Conservation (phyloP, 2,888 invertebrate genomes). For the Xanthorhoe designata region DNA sequence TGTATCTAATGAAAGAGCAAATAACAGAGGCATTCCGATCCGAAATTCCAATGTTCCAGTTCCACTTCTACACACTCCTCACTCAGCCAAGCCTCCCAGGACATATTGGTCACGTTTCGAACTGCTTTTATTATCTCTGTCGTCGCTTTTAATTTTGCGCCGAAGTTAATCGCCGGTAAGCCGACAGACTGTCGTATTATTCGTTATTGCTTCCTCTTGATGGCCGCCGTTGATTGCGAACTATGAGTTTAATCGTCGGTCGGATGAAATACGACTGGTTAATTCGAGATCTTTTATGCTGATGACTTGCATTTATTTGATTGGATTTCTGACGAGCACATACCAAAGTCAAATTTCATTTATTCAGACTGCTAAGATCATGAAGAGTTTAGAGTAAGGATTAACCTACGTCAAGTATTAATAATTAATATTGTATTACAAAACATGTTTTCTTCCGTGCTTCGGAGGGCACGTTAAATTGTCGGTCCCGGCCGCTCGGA, state of each 20-base stretch:
- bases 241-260: constrained; percentile 3
- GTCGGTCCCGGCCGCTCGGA: too few relatives aligned
- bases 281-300: neutral
- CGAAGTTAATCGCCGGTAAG: constrained; percentile 69
- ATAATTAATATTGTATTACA: too few relatives aligned
- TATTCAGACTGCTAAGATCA: too few relatives aligned
- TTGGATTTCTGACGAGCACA: neutral
- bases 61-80: constrained; percentile 12
- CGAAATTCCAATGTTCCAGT: constrained; percentile 1
- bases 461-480: too few relatives aligned
- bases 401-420: too few relatives aligned
- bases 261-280: constrained; percentile 6
- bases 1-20: too few relatives aligned
- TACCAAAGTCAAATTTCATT: neutral
- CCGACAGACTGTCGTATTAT: constrained; percentile 61
- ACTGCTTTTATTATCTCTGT: constrained; percentile 73
- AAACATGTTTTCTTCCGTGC: too few relatives aligned
- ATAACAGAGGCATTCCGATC: too few relatives aligned
- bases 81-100: constrained; percentile 58
- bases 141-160: constrained; percentile 76
- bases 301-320: constrained; percentile 1
- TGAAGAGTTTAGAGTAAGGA: too few relatives aligned
- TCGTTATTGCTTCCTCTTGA: constrained; percentile 63
- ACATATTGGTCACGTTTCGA: constrained; percentile 81
- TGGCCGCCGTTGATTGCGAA: constrained; percentile 45